Evolutionary conservation across 37 sponge, comb jelly and placozoan genomes (phyloP).

Genomic region (Crambe crambe): DNA sequence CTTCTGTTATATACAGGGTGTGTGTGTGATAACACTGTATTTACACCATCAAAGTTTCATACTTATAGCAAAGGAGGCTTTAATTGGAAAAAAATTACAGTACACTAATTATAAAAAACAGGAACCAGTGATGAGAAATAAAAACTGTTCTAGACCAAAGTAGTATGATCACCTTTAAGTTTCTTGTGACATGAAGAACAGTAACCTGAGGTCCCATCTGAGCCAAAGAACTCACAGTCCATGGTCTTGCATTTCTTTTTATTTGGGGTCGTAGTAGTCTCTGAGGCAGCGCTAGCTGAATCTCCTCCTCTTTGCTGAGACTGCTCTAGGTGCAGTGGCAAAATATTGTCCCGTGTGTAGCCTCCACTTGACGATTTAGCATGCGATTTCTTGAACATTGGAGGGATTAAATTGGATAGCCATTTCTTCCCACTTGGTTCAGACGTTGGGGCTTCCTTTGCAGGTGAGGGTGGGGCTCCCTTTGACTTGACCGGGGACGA

Average conservation of each 20-base stretch:
- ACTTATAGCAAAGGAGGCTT: not conserved
- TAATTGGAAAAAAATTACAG: not conserved
- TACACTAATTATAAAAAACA: not conserved
- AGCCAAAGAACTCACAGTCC: constrained; percentile 59
- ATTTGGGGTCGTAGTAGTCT: not conserved
- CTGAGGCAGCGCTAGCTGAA: not conserved
- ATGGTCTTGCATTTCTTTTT: constrained; percentile 39
- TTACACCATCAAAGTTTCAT: not conserved
- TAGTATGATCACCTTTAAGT: not conserved
- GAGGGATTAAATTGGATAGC: not conserved
- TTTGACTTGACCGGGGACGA: not conserved
- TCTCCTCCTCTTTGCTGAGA: no score
- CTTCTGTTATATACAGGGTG: no score
- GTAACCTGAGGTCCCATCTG: constrained; percentile 22
- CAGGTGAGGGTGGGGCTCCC: not conserved
- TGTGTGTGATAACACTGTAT: not conserved
- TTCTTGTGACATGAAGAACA: constrained; percentile 56
- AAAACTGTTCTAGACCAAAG: not conserved
- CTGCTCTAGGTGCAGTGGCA: constrained; percentile 22
- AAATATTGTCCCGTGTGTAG: constrained; percentile 54
- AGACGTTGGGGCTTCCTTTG: not conserved
- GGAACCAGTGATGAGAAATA: no score
- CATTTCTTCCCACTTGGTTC: not conserved
- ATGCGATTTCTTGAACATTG: not conserved
- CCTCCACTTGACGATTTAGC: constrained; percentile 5